These are phyloP conservation scores for Anarhynchus alexandrinus DNA, from an alignment of 2,113 vertebrate species.

Conservation along the genomic window DNA sequence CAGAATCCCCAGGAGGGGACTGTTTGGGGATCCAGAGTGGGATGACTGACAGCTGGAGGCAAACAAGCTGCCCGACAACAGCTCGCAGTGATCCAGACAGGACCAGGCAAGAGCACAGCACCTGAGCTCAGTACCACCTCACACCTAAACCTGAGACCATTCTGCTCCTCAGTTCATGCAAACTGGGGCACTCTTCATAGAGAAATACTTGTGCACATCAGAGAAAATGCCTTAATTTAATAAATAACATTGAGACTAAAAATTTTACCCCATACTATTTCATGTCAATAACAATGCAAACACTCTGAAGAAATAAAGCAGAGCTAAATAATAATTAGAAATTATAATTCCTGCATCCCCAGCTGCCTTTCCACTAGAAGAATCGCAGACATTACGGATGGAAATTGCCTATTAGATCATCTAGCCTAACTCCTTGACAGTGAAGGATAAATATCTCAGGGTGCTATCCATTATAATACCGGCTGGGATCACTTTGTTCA, in stretches of 20 bases:
- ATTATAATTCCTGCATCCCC: neutral
- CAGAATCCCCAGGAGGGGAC: neutral
- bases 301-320: constrained; percentile 7
- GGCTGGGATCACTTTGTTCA: neutral
- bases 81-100: accelerated
- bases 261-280: neutral
- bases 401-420: constrained; percentile 53
- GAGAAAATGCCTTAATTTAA: neutral
- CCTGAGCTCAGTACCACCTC: neutral
- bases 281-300: neutral
- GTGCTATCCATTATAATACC: neutral
- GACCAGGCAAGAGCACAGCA: accelerated
- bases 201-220: neutral
- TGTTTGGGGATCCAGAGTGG: neutral
- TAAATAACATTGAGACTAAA: neutral
- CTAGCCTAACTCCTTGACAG: constrained; percentile 33
- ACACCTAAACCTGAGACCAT: neutral
- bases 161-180: neutral
- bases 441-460: constrained; percentile 25
- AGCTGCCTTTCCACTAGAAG: constrained; percentile 41
- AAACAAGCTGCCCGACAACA: neutral
- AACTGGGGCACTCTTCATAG: neutral
- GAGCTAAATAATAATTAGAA: constrained; percentile 28
- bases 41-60: neutral
- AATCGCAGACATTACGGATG: neutral